phyloP scores from a whole-genome alignment of 2,888 invertebrate species.

The Lutraria lutraria region DNA sequence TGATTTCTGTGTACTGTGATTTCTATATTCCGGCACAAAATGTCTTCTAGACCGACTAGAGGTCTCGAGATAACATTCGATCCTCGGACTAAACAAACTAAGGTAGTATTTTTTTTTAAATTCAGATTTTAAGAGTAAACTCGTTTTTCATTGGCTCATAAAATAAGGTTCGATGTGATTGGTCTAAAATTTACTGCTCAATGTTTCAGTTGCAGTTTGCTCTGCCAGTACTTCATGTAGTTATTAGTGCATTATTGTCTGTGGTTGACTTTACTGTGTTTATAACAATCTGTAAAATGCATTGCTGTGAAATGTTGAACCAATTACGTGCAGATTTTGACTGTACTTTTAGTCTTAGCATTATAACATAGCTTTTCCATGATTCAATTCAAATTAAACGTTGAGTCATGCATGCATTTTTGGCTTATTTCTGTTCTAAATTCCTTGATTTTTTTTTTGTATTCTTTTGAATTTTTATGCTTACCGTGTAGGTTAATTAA shows the following conservation, averaged over 20 bases:
- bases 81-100: slow-evolving; percentile 53
- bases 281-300: not conserved
- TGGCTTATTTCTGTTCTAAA: not conserved
- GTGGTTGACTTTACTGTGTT: not conserved
- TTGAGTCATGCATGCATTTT: slow-evolving; percentile 2
- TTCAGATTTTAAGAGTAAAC: not conserved
- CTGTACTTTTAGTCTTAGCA: not conserved
- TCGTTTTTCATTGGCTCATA: not conserved
- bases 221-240: not conserved
- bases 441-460: not conserved
- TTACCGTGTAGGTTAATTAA: no score
- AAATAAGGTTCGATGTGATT: not conserved
- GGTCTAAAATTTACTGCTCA: not conserved
- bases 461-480: no score
- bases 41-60: slow-evolving; percentile 47
- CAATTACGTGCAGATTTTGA: not conserved
- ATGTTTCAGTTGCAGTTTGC: not conserved
- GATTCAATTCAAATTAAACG: not conserved
- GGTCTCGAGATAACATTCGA: slow-evolving; percentile 63
- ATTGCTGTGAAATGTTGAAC: not conserved
- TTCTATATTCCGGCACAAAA: slow-evolving; percentile 3
- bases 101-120: slow-evolving; percentile 33
- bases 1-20: not conserved
- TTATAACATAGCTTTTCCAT: not conserved
- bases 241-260: not conserved